Base-by-base conservation (phyloP, 2,888 invertebrate genomes). In the Dicyrtoma fusca region DNA sequence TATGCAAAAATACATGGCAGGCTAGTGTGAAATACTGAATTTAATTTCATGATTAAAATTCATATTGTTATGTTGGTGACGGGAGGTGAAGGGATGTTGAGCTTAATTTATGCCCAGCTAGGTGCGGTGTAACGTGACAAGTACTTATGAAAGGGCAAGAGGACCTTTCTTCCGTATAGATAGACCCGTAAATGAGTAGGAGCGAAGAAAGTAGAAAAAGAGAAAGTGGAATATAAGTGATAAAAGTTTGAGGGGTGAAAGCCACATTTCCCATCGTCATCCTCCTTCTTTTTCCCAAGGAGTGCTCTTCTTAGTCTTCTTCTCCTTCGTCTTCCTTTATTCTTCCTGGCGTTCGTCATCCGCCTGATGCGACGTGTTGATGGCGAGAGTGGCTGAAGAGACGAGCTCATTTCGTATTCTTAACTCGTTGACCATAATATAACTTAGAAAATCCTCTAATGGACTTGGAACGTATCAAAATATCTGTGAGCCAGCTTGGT, bases 391-490 rank as follows among this genome's bases (percentile, higher is more conserved):
- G 57, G 11, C 13, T 14, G 11, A 23, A 14, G 26, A 53, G 34
- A 66, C 64, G 6, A 55, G 53, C 68, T 75, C 72, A 76, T 75
- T 77, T 76, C 53, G 75, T 76, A 79, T 79, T 79, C 78, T 73
- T 64, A 26, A 23, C 77, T 76, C 77, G 76, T 77, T 71, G 69
- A 69, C 73, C 63, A 66, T 69, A 71, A 69, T 63, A 70, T 63
- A 66, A 55, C 47, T 59, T 69, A 73, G 74, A 61, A 75, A 76
- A 76, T 74, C 74, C 75, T 74, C 73, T 78, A 79, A 79, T 79
- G 78, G 79, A 79, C 75, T 77, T 71, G 66, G 69, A 57, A 55
- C 70, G 71, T 77, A 75, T 71, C 71, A 77, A 76, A 79, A 79
- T 75, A 75, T 74, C 77, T 79, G 64, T 49, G 66, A 74, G 75